Evolutionary conservation across 2,113 vertebrate species (phyloP), one percentile per base, ranked within the genome.

Genomic region (Polyodon spathula): DNA sequence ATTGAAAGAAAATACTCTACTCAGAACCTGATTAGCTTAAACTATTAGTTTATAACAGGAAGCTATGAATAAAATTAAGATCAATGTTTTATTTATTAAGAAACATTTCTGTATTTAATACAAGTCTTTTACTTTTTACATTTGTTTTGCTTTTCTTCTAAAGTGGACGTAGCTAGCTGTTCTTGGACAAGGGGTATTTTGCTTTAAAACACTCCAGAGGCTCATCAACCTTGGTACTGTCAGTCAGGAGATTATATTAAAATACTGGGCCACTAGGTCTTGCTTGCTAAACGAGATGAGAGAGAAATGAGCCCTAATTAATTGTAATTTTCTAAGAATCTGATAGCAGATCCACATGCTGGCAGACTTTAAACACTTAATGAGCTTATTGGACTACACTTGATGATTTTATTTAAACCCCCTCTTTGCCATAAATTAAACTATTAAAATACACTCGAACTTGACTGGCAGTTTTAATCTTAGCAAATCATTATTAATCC

Each of bases 341-440:
- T 90, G 89, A 90, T 84, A 88, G 84, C 61, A 63, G 80, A 63
- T 55, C 78, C 66, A 79, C 67, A 71, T 50, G 67, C 66, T 75
- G 69, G 59, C 73, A 81, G 84, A 82, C 84, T 79, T 73, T 84
- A 85, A 85, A 86, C 70, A 70, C 78, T 88, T 93, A 92, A 94
- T 94, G 90, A 94, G 90, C 86, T 95, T 95, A 93, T 95, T 93
- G 77, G 87, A 93, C 88, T 82, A 85, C 84, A 85, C 87, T 90
- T 87, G 78, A 90, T 88, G 89, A 92, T 92, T 93, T 91, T 85
- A 90, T 92, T 92, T 78, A 81, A 91, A 87, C 87, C 78, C 78
- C 65, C 85, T 72, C 65, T 65, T 76, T 77, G 76, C 83, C 73
- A 75, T 84, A 87, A 92, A 89, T 94, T 92, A 92, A 90, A 89